phyloP scores from a whole-genome alignment of 2,797 vertebrate genomes.

The Sphenopsis melanotis region DNA sequence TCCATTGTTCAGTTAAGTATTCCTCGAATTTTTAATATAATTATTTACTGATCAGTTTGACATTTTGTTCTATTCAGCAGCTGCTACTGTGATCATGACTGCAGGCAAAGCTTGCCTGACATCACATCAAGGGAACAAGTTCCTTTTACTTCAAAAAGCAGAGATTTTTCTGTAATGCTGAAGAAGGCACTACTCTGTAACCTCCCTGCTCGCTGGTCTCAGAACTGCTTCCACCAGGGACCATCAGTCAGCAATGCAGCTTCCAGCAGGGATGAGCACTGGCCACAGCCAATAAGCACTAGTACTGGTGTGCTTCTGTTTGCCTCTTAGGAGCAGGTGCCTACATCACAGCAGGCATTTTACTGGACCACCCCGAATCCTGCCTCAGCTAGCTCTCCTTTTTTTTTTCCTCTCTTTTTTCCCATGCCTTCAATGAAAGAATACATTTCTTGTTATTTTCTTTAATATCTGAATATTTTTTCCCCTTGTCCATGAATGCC shows the following conservation, averaged over 20 bases:
- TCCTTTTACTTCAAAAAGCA: neutral
- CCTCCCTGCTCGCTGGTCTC: neutral
- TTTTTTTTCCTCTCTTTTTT: neutral
- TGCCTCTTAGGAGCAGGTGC: neutral
- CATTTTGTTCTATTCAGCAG: neutral
- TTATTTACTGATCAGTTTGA: neutral
- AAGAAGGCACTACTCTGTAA: neutral
- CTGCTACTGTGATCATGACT: neutral
- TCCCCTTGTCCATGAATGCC: neutral
- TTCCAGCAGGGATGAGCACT: neutral
- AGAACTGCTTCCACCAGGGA: neutral
- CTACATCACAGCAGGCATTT: neutral
- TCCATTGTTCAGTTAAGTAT: neutral
- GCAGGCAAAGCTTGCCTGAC: neutral
- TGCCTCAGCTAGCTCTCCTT: neutral
- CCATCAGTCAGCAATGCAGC: neutral
- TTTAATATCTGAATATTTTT: neutral
- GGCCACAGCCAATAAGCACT: neutral
- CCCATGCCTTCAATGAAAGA: neutral
- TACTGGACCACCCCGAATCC: neutral
- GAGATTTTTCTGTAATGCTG: neutral
- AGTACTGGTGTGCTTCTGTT: rapidly evolving
- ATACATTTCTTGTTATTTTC: neutral
- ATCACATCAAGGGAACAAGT: neutral
- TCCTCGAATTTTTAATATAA: neutral